phyloP scores from a whole-genome alignment of 53 echinoderm and acorn worm species.

The Antedon mediterranea region DNA sequence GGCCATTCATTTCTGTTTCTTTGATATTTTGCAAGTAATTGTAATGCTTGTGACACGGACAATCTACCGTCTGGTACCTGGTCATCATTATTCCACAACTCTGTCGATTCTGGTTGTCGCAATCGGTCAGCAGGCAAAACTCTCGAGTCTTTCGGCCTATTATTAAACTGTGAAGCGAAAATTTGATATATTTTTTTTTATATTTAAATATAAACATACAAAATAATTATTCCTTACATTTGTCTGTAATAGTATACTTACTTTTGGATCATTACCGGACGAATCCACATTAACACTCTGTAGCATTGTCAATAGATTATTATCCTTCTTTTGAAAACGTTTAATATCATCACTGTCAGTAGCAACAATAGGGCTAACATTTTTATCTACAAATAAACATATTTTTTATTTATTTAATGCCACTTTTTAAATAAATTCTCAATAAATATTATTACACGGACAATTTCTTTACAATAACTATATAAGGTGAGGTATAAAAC shows the following conservation, averaged over 20 bases:
- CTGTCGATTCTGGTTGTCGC: constrained; percentile 9
- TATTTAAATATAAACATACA: no score
- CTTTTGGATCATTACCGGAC: background rate
- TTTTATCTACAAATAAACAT: no score
- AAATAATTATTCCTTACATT: no score
- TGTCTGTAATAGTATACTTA: no score
- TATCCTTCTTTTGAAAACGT: background rate
- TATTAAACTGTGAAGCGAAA: background rate
- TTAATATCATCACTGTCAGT: no score
- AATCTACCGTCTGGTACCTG: constrained; percentile 50
- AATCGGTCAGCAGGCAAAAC: background rate
- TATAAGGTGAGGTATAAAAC: no score
- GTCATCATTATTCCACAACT: constrained; percentile 30
- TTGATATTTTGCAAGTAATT: constrained; percentile 68
- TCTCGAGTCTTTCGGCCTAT: background rate
- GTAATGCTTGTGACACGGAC: constrained; percentile 60
- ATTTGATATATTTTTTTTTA: no score
- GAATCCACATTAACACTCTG: background rate
- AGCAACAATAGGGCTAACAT: no score
- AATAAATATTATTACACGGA: no score
- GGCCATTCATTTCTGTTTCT: constrained; percentile 56
- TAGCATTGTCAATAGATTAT: background rate
- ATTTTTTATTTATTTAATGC: no score
- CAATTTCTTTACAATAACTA: no score
- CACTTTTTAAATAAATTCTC: no score